Conservation (phyloP, 2,888 invertebrate species). For the Rugalucina vietnamica region DNA sequence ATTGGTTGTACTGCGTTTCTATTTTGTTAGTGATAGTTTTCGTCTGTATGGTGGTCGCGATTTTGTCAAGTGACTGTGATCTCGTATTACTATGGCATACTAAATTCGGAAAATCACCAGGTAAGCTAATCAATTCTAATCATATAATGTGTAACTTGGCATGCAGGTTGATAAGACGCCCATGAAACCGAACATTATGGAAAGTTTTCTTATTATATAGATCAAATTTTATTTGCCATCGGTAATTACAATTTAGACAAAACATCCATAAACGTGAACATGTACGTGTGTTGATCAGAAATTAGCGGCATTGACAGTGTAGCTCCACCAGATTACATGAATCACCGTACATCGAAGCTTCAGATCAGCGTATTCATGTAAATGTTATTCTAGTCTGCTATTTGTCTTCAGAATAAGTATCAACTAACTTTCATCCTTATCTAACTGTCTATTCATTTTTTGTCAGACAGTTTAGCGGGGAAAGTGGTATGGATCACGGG, state of each 20-base stretch:
- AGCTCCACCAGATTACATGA: background rate
- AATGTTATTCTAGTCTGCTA: too few relatives aligned
- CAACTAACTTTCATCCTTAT: too few relatives aligned
- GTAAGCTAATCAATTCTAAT: slow-evolving; percentile 24
- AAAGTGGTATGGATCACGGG: slow-evolving; percentile 94
- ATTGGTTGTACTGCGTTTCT: background rate
- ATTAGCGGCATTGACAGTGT: background rate
- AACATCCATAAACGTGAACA: background rate
- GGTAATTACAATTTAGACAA: background rate
- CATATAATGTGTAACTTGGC: background rate
- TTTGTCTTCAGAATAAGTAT: too few relatives aligned
- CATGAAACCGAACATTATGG: too few relatives aligned
- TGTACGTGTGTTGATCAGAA: background rate
- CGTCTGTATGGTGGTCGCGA: background rate
- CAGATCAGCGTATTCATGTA: background rate
- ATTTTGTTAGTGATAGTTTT: background rate
- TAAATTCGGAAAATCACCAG: slow-evolving; percentile 52
- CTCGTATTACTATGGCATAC: slow-evolving; percentile 55
- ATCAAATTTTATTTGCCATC: background rate
- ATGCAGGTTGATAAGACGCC: background rate
- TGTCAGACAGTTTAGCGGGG: slow-evolving; percentile 86
- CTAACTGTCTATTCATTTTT: background rate
- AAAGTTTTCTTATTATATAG: background rate
- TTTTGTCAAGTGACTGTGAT: slow-evolving; percentile 52
- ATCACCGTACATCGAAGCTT: background rate